Percentiles rank a stretch among this genome's conserved stretches.
phyloP scores from a whole-genome alignment of 2,888 invertebrate genomes.

The Saturnia japonica region DNA sequence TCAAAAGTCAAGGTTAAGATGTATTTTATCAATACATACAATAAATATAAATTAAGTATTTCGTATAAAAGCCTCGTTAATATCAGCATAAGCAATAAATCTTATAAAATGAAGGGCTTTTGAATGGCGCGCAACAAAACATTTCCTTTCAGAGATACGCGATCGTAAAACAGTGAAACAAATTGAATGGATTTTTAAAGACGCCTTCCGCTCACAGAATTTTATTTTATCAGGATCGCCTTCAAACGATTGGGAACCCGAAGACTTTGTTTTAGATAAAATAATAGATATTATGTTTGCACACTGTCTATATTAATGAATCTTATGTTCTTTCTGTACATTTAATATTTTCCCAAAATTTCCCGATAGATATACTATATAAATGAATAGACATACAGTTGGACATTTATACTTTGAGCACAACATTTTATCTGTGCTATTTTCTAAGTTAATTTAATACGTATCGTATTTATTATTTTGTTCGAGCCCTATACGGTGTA shows the following conservation, averaged over 20 bases:
- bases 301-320: background rate
- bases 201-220: slow-evolving; percentile 28
- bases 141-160: slow-evolving; percentile 31
- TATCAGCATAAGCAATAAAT: slow-evolving; percentile 27
- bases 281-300: background rate
- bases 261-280: background rate
- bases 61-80: slow-evolving; percentile 15
- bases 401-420: background rate
- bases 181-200: slow-evolving; percentile 36
- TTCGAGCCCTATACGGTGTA: slow-evolving; percentile 11
- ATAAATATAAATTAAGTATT: slow-evolving; percentile 10
- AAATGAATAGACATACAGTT: no score
- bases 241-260: slow-evolving; percentile 26
- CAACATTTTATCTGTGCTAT: background rate
- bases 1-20: no score
- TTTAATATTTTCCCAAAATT: no score
- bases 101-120: slow-evolving; percentile 28
- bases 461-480: background rate
- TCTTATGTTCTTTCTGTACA: background rate
- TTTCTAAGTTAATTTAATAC: background rate
- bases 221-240: slow-evolving; percentile 21
- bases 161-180: slow-evolving; percentile 34
- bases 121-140: slow-evolving; percentile 28
- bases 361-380: no score
- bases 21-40: background rate